Percentiles rank a stretch among this genome's conserved stretches.
Evolutionary conservation across 2,797 vertebrate genomes (phyloP).

Genomic region (Gallinago stenura): DNA sequence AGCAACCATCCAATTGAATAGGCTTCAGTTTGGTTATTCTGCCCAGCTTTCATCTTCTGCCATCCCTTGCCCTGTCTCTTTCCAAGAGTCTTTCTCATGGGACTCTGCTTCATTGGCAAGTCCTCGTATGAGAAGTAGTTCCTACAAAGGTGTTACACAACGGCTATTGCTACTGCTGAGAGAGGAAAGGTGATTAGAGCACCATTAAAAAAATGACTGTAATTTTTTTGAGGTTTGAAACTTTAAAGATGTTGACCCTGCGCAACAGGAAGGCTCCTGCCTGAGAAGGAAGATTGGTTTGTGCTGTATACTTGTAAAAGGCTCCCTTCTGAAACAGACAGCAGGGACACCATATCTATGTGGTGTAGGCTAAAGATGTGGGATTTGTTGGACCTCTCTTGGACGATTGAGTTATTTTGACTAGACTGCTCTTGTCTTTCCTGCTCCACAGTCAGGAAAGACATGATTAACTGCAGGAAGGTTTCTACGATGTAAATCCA

Average conservation of each 20-base stretch:
- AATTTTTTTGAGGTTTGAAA: neutral
- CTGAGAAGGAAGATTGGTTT: neutral
- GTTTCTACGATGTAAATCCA: neutral
- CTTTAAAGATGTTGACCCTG: neutral
- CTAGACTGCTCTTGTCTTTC: neutral
- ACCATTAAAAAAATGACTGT: neutral
- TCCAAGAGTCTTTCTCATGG: neutral
- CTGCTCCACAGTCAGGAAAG: neutral
- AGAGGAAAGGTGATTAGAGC: neutral
- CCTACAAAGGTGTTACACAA: neutral
- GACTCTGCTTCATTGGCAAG: neutral
- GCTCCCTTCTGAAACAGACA: neutral
- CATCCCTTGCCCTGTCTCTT: neutral
- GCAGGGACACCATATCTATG: rapidly evolving
- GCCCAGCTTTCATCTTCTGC: neutral
- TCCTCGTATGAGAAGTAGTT: neutral
- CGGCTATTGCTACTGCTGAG: neutral
- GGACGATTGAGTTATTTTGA: neutral
- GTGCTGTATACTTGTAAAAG: neutral
- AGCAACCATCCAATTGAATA: neutral
- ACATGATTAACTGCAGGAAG: neutral
- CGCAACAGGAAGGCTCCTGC: neutral
- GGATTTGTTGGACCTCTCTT: neutral
- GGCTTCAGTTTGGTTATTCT: neutral
- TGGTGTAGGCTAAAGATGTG: neutral